Conservation (phyloP, 2,113 vertebrate genomes). For the Sitta europaea region DNA sequence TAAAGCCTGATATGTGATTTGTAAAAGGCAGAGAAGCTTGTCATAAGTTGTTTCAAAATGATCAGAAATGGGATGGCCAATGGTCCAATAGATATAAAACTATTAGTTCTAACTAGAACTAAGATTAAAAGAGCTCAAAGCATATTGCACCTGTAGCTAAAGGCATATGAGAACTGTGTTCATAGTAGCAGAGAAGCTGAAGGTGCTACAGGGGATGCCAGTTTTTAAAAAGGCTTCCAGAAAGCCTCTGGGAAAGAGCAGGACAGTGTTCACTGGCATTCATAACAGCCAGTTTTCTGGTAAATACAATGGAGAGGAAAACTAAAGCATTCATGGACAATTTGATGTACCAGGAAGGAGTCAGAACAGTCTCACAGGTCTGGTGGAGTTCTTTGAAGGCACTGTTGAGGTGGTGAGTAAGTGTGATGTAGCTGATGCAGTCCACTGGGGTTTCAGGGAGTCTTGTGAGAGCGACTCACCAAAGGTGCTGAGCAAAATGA, state of each 20-base stretch:
- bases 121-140: not conserved
- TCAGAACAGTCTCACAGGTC: not conserved
- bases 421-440: not conserved
- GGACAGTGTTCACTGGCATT: not conserved
- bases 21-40: not conserved
- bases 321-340: not conserved
- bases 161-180: not conserved
- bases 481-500: slow-evolving; percentile 10
- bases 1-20: not conserved
- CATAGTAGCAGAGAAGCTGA: not conserved
- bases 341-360: not conserved
- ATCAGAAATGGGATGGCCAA: not conserved
- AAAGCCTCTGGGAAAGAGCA: not conserved
- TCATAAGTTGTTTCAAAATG: not conserved
- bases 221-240: not conserved
- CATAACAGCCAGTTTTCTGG: not conserved
- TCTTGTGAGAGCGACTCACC: not conserved
- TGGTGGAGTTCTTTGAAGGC: not conserved
- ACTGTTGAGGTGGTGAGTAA: not conserved
- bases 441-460: not conserved
- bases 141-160: not conserved
- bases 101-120: too few relatives aligned
- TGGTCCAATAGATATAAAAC: not conserved
- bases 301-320: not conserved
- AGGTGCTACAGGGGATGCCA: not conserved